Percentiles rank a stretch among this genome's conserved stretches.
These are phyloP conservation scores for Hippocampus zosterae DNA, from an alignment of 2,113 vertebrate species.

Conservation along the genomic window DNA sequence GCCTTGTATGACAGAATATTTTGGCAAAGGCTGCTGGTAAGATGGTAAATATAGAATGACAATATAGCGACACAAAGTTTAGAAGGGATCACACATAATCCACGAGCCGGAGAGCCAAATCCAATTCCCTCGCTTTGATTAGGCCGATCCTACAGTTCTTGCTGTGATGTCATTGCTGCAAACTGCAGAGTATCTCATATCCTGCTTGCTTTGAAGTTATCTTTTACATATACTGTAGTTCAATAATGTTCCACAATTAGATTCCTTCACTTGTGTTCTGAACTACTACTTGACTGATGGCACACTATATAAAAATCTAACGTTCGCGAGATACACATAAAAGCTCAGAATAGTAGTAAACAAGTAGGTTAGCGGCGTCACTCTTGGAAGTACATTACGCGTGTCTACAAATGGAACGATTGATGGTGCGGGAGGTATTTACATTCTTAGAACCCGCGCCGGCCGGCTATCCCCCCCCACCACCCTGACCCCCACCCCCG, in stretches of 20 bases:
- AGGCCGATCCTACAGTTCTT: not conserved
- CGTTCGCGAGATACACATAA: conserved; percentile 7
- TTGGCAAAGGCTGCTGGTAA: conserved; percentile 24
- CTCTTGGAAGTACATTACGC: conserved; percentile 20
- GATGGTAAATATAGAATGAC: conserved; percentile 45
- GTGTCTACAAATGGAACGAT: conserved; percentile 47
- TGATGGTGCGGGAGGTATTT: conserved; percentile 37
- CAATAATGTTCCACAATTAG: not conserved
- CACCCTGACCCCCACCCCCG: not conserved
- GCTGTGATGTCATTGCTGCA: not conserved
- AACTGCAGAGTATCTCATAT: not conserved
- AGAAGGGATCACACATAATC: conserved; percentile 48
- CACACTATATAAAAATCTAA: too few relatives aligned
- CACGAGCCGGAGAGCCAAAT: conserved; percentile 15
- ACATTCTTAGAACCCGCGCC: conserved; percentile 36
- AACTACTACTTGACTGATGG: not conserved
- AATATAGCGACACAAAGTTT: conserved; percentile 21
- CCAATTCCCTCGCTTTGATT: conserved; percentile 3
- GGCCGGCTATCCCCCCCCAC: conserved; percentile 23
- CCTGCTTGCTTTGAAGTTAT: not conserved
- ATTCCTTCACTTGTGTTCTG: not conserved
- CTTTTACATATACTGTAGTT: not conserved
- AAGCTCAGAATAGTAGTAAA: conserved; percentile 30
- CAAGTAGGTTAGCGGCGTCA: conserved; percentile 32
- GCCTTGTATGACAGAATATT: conserved; percentile 31